These are phyloP conservation scores for Siphamia tubifer DNA, from an alignment of 2,113 vertebrate genomes.

Conservation along the genomic window DNA sequence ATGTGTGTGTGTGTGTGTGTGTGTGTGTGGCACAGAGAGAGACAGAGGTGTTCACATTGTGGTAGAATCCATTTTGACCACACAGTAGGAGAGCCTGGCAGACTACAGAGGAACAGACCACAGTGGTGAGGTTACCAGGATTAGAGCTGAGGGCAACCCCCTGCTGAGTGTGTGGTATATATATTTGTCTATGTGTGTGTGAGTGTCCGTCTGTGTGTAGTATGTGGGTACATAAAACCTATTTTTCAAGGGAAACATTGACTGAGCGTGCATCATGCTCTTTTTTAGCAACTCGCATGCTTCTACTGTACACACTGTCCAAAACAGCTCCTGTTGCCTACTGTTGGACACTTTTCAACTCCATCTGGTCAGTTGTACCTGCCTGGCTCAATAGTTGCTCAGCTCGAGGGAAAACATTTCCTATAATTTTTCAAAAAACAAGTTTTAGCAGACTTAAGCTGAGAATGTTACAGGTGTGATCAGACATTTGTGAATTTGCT, in stretches of 20 bases:
- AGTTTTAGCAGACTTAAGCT: neutral
- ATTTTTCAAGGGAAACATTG: slow-evolving; percentile 10
- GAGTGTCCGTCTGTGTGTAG: neutral
- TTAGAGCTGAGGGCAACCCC: slow-evolving; percentile 46
- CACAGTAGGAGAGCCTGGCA: slow-evolving; percentile 26
- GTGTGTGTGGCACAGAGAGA: neutral
- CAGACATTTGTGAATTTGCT: slow-evolving; percentile 29
- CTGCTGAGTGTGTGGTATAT: slow-evolving; percentile 5
- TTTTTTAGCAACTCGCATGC: neutral
- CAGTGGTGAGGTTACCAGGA: slow-evolving; percentile 45
- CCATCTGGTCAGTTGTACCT: neutral
- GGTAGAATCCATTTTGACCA: slow-evolving; percentile 35
- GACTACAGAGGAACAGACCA: slow-evolving; percentile 28
- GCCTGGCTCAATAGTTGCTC: slow-evolving; percentile 14
- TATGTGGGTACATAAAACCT: neutral
- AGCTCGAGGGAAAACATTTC: neutral
- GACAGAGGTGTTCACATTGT: slow-evolving; percentile 22
- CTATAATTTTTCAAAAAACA: neutral
- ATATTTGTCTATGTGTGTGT: neutral
- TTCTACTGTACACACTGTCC: neutral
- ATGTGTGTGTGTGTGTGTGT: neutral
- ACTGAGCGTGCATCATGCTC: neutral
- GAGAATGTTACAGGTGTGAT: slow-evolving; percentile 32
- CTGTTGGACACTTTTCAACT: neutral
- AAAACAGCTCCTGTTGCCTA: neutral